phyloP scores from a whole-genome alignment of 1,140 invertebrate species.

The Elysia chlorotica region DNA sequence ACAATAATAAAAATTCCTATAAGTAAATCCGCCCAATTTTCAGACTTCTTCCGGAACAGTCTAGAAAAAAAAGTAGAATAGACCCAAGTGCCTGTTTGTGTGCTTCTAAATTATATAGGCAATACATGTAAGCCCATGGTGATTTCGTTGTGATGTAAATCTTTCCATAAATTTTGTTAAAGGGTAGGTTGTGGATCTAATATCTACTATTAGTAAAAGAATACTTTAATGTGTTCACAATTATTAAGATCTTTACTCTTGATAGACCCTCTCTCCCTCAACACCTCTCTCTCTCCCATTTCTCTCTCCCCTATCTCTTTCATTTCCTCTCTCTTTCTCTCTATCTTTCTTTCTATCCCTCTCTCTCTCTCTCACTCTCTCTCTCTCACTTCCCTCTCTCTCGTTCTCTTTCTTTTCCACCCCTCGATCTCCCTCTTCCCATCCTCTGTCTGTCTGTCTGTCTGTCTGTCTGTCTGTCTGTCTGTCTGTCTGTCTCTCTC shows the following conservation, averaged over 20 bases:
- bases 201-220: background rate
- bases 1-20: no score
- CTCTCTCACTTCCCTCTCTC: background rate
- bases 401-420: background rate
- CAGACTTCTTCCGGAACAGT: no score
- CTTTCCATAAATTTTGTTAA: no score
- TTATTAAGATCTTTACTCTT: background rate
- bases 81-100: no score
- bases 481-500: background rate
- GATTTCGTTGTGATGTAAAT: no score
- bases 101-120: no score
- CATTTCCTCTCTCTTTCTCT: background rate
- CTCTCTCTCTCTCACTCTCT: background rate
- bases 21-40: no score
- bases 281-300: background rate
- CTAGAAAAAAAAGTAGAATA: no score
- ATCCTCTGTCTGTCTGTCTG: background rate
- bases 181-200: no score
- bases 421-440: background rate
- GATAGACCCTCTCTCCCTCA: background rate
- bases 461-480: background rate
- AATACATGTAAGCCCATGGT: no score
- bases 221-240: background rate
- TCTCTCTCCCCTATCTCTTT: background rate
- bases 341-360: background rate